Percentiles rank a stretch among this genome's conserved stretches.
phyloP scores from a whole-genome alignment of 2,113 vertebrate species.

The Parus major region DNA sequence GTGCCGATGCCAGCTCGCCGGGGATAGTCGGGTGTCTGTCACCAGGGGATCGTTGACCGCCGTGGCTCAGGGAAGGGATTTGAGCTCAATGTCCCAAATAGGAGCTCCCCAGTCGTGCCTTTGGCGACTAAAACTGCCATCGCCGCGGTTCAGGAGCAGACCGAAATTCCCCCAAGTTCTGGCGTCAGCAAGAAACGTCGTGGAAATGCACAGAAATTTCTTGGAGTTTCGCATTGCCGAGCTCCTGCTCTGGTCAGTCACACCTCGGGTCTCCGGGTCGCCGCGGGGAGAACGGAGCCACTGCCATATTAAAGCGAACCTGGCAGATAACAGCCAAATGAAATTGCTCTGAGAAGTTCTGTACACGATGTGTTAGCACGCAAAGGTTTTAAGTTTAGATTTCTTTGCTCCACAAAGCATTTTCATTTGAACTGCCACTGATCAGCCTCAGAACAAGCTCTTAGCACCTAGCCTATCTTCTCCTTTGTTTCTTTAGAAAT shows the following conservation, averaged over 20 bases:
- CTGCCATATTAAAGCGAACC: not conserved
- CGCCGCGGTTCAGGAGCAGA: not conserved
- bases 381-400: not conserved
- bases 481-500: not conserved
- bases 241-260: fast-evolving
- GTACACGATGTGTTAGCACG: not conserved
- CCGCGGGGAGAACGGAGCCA: not conserved
- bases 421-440: not conserved
- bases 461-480: not conserved
- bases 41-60: fast-evolving
- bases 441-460: not conserved
- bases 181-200: fast-evolving
- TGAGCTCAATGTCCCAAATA: not conserved
- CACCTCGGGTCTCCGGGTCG: too few species aligned
- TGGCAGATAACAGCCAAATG: not conserved
- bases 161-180: not conserved
- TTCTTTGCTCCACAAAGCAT: not conserved
- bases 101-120: not conserved
- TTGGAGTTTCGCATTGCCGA: fast-evolving
- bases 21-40: fast-evolving
- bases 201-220: not conserved
- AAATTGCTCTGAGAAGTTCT: too few species aligned
- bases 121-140: not conserved
- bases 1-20: fast-evolving
- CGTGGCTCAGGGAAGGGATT: fast-evolving